Base-by-base conservation (phyloP, 1,140 invertebrate genomes). In the Druon quercuslanigerum region DNA sequence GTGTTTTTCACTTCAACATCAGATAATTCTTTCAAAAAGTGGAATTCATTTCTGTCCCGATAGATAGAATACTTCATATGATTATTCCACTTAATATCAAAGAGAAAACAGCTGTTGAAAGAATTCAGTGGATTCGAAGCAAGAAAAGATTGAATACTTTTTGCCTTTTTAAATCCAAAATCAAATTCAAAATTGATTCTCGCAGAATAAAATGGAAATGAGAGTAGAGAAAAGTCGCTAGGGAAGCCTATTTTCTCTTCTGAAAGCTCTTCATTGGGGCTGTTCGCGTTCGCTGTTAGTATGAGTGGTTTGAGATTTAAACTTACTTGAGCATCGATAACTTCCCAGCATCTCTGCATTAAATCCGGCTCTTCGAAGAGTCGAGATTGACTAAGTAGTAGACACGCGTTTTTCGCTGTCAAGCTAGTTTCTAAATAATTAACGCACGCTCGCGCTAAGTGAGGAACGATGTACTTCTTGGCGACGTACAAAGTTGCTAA, bases 341-440 rank as follows among this genome's bases (percentile, higher is more conserved):
- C 97, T 93, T 98, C 97, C 97, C 97, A 98, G 91, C 97, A 98
- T 84, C 97, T 92, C 89, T 97, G 96, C 96, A 98, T 97, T 73
- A 98, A 92, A 87, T 97, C 97, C 60, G 96, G 96, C 89, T 98
- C 97, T 92, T 98, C 97, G 91, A 98, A 98, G 54, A 98, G 92
- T 77, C 96, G 92, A 76, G 96, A 97, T 90, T 98, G 97, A 90
- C 96, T 97, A 81, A 98, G 93, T 75, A 98, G 93, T 78, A 98
- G 92, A 90, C 97, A 98, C 54, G 97, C 97, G 91, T 98, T 98
- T 92, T 97, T 96, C 81, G 97, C 97, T 71, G 96, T 97, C 78
- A 98, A 91, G 92, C 96, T 97, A 76, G 96, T 97, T 92, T 98
- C 97, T 84, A 98, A 93, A 93, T 96, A 98, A 90, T 95, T 96